Evolutionary conservation across 2,113 vertebrate species (phyloP).

Genomic region (Oreochromis tanganicae): DNA sequence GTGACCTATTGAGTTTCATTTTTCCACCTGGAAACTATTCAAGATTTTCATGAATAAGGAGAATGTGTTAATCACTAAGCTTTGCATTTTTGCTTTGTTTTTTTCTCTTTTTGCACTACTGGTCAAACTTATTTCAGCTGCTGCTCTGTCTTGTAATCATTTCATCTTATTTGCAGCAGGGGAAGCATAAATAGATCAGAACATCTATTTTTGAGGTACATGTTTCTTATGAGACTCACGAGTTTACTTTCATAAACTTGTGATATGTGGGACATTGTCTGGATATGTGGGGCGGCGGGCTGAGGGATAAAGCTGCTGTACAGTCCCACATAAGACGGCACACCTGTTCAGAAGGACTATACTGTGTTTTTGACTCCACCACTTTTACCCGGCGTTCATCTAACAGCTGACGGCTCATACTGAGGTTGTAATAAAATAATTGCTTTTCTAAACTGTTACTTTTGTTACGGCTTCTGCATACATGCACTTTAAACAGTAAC

Average conservation of each 20-base stretch:
- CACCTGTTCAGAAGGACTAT: not conserved
- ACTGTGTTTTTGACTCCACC: not conserved
- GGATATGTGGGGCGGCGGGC: not conserved
- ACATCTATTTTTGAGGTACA: not conserved
- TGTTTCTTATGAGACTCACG: not conserved
- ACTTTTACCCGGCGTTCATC: accelerated
- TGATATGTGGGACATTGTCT: not conserved
- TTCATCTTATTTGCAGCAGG: not conserved
- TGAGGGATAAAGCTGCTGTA: not conserved
- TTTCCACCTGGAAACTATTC: not conserved
- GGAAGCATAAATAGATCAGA: not conserved
- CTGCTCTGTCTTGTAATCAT: not conserved
- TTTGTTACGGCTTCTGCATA: not conserved
- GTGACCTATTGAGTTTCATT: not conserved
- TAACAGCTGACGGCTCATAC: not conserved
- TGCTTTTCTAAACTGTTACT: not conserved
- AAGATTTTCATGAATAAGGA: accelerated
- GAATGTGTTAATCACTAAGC: not conserved
- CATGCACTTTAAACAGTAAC: not conserved
- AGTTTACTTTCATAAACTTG: not conserved
- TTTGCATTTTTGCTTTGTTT: accelerated
- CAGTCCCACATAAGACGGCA: not conserved
- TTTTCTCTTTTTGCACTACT: not conserved
- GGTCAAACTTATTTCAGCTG: not conserved
- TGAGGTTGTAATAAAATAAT: not conserved